Conservation (phyloP, 2,888 invertebrate genomes). For the Acleris emargana region DNA sequence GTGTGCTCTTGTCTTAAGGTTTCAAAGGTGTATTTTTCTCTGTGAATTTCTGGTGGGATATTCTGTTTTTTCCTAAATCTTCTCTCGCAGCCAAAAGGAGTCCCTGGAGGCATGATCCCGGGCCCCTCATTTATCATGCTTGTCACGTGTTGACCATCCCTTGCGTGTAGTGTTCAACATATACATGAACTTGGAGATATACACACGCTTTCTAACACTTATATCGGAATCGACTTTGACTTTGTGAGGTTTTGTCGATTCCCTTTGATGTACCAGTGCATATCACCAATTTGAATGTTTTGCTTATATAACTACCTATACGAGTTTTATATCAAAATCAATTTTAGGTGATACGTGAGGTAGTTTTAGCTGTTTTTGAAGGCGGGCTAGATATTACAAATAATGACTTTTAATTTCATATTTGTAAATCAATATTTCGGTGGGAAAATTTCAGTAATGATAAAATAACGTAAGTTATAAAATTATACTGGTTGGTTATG, state of each 20-base stretch:
- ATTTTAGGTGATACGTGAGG: background rate
- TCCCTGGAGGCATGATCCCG: constrained; percentile 80
- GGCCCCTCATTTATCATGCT: constrained; percentile 80
- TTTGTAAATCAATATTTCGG: too few relatives aligned
- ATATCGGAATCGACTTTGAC: constrained; percentile 42
- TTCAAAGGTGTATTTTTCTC: constrained; percentile 50
- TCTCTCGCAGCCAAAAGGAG: constrained; percentile 67
- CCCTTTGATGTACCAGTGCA: constrained; percentile 23
- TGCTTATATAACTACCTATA: background rate
- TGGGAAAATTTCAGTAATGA: too few relatives aligned
- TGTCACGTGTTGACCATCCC: constrained; percentile 82
- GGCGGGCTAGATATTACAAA: too few relatives aligned
- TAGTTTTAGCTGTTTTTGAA: too few relatives aligned
- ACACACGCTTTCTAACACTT: constrained; percentile 44
- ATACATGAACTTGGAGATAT: constrained; percentile 53
- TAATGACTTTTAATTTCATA: too few relatives aligned
- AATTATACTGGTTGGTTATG: too few relatives aligned
- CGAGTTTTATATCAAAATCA: background rate
- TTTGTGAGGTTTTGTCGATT: constrained; percentile 30
- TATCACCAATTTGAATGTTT: background rate
- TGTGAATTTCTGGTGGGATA: constrained; percentile 46
- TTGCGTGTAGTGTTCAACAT: constrained; percentile 70
- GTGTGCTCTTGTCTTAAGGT: constrained; percentile 43
- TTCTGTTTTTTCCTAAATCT: constrained; percentile 61
- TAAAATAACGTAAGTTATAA: too few relatives aligned